Evolutionary conservation across 2,797 vertebrate species (phyloP), one percentile per base, ranked within the genome.

Genomic region (Poeciliopsis paucimaculata): DNA sequence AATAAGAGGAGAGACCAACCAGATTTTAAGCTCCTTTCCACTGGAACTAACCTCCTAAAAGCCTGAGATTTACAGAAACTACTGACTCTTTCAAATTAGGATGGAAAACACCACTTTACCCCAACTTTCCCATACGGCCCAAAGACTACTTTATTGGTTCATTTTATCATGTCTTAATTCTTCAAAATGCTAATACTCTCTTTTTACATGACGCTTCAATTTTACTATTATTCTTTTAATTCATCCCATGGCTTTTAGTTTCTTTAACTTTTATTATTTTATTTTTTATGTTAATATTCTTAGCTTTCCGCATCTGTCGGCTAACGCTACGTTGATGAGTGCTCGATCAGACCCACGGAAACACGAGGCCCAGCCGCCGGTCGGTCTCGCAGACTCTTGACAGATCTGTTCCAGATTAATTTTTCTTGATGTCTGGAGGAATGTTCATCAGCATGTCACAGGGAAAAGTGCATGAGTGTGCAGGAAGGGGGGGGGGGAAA

Each of bases 331-430:
- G 13, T 71, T 85, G 86, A 79, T 73, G 79, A 88, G 73, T n/a
- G 43, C 77, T 76, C 36, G 6, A 26, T 43, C 41, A 28, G 43
- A 71, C 26, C 26, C 82, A 43, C 75, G 43, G 64, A 4, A 68
- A 18, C 36, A 74, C 73, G 53, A 76, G 78, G 79, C 71, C 78
- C 76, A 46, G 51, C 72, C 49, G 47, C 2, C 41, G 75, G 88
- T 84, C 46, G 62, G 76, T 82, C 60, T 91, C 81, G 77, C 88
- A 84, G 91, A 90, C 85, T 66, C 80, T 77, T 76, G 88, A 91
- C 84, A 92, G 82, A 91, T 93, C 89, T 89, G 84, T 88, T 90
- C 77, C 88, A 88, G 87, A 92, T 93, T 86, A 75, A 93, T 91
- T 94, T 94, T 93, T 90, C 92, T 78, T 85, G 82, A 89, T 87